Conservation (phyloP, 2,113 vertebrate species). For the Pleuronectes platessa region DNA sequence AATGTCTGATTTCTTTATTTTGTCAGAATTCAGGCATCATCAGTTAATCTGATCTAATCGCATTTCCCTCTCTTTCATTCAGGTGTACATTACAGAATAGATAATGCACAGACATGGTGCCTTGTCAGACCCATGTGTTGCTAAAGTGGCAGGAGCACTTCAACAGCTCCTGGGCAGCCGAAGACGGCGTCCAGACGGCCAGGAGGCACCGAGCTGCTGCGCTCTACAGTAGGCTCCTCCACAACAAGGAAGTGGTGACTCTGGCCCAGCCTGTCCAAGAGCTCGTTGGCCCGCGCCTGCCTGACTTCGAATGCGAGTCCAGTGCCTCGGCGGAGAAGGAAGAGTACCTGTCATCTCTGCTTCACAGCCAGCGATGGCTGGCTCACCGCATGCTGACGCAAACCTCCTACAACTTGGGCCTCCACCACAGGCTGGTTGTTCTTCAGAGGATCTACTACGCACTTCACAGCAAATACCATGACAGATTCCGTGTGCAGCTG, state of each 20-base stretch:
- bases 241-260: constrained; percentile 84
- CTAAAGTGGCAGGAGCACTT: constrained; percentile 88
- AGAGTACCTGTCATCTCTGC: constrained; percentile 82
- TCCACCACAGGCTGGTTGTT: constrained; percentile 82
- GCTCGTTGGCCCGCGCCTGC: constrained; percentile 82
- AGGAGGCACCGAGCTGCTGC: constrained; percentile 73
- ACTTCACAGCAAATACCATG: constrained; percentile 86
- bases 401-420: constrained; percentile 80
- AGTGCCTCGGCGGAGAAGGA: constrained; percentile 82
- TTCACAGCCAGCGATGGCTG: constrained; percentile 84
- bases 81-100: constrained; percentile 64
- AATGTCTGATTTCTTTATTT: constrained; percentile 8
- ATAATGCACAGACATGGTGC: constrained; percentile 85
- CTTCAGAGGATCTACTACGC: constrained; percentile 86
- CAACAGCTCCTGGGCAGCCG: constrained; percentile 85
- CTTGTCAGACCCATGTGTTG: constrained; percentile 86
- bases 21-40: neutral
- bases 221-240: constrained; percentile 82
- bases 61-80: constrained; percentile 13
- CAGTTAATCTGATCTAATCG: neutral
- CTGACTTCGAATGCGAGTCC: constrained; percentile 85
- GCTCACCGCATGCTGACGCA: constrained; percentile 80
- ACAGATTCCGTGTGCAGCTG: constrained; percentile 77
- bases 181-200: constrained; percentile 79
- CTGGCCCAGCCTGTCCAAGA: constrained; percentile 84